Evolutionary conservation across 1,140 invertebrate genomes (phyloP).

Genomic region (Cherax quadricarinatus): DNA sequence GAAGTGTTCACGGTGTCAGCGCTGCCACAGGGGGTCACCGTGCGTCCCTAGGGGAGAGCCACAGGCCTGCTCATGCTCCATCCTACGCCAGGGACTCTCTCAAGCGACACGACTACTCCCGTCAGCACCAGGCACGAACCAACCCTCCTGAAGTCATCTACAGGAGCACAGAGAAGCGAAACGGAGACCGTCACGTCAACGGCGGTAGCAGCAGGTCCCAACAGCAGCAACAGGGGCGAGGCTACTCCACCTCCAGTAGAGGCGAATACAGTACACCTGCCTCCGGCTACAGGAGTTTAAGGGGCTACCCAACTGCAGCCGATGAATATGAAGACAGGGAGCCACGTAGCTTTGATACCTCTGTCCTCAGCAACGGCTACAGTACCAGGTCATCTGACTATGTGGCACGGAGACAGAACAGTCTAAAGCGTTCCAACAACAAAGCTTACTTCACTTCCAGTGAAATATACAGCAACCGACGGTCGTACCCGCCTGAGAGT

Average conservation of each 20-base stretch:
- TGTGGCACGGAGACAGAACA: background rate
- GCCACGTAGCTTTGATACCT: background rate
- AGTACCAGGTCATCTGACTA: constrained; percentile 20
- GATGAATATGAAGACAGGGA: constrained; percentile 36
- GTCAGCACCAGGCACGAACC: background rate
- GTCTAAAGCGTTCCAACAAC: background rate
- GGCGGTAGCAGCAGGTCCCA: background rate
- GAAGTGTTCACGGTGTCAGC: constrained; percentile 9
- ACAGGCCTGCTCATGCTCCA: background rate
- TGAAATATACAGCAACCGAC: background rate
- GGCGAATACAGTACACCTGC: constrained; percentile 17
- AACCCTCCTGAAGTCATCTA: background rate
- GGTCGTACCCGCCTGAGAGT: background rate
- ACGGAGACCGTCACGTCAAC: background rate
- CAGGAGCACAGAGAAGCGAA: constrained; percentile 27
- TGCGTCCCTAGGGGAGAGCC: background rate
- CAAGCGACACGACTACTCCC: constrained; percentile 27
- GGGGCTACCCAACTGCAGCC: background rate
- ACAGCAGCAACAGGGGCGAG: background rate
- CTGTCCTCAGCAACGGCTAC: background rate
- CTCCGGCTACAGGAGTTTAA: constrained; percentile 12
- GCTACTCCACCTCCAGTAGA: background rate
- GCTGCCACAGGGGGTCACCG: constrained; percentile 13
- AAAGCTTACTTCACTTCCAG: constrained; percentile 15
- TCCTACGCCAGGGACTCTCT: constrained; percentile 38